Conservation (phyloP, 2,888 invertebrate species). For the Trissoscelio sp. region DNA sequence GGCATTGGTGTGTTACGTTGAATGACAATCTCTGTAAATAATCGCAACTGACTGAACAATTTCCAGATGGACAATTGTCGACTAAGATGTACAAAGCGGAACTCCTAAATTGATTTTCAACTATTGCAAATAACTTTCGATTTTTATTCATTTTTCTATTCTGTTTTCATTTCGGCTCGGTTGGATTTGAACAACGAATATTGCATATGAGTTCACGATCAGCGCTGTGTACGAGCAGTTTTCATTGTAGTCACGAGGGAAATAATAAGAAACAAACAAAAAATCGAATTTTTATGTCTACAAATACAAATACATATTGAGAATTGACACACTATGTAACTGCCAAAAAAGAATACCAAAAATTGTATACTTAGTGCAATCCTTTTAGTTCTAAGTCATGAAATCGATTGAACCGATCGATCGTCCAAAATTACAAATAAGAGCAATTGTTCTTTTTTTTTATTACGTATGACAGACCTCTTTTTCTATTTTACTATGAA, state of each 20-base stretch:
- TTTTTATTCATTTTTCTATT: background rate
- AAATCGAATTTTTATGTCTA: slow-evolving; percentile 5
- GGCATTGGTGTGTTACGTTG: slow-evolving; percentile 62
- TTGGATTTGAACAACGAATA: slow-evolving; percentile 28
- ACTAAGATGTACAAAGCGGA: slow-evolving; percentile 36
- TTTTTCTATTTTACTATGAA: slow-evolving; percentile 43
- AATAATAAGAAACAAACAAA: slow-evolving; percentile 17
- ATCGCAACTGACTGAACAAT: slow-evolving; percentile 41
- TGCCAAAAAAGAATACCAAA: slow-evolving; percentile 76
- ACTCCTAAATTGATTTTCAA: background rate
- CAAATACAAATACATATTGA: slow-evolving; percentile 15
- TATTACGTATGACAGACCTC: slow-evolving; percentile 32
- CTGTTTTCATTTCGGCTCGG: background rate
- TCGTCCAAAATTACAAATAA: slow-evolving; percentile 28
- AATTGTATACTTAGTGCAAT: slow-evolving; percentile 72
- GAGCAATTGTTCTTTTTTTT: slow-evolving; percentile 1
- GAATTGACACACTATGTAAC: slow-evolving; percentile 48
- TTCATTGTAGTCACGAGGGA: slow-evolving; percentile 9
- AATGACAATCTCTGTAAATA: slow-evolving; percentile 61
- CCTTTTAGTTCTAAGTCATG: slow-evolving; percentile 72
- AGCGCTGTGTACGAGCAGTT: slow-evolving; percentile 19
- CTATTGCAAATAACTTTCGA: background rate
- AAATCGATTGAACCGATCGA: slow-evolving; percentile 23
- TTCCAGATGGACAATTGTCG: slow-evolving; percentile 19
- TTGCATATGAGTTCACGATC: slow-evolving; percentile 7